Conservation (phyloP, 2,113 vertebrate species). For the Micronycteris hirsuta region DNA sequence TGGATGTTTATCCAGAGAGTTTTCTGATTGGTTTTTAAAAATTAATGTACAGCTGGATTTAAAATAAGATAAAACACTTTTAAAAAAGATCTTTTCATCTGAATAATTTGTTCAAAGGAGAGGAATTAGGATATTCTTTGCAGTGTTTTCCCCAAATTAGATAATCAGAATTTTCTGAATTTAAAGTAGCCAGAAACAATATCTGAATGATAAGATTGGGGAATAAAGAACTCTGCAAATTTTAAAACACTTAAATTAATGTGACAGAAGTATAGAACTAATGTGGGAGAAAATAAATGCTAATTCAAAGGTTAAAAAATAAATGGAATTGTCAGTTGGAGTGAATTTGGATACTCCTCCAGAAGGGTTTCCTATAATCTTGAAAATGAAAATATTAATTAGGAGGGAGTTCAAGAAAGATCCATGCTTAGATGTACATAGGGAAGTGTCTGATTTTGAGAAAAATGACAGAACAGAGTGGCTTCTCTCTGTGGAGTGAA, state of each 20-base stretch:
- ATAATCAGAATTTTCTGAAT: slow-evolving; percentile 34
- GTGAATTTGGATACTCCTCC: not conserved
- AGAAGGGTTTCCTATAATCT: not conserved
- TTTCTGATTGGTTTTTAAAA: not conserved
- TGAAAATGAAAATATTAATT: not conserved
- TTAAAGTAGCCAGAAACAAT: slow-evolving; percentile 23
- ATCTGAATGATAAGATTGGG: not conserved
- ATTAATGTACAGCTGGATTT: not conserved
- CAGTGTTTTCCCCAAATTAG: slow-evolving; percentile 18
- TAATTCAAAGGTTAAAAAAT: not conserved
- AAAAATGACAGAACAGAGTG: not conserved
- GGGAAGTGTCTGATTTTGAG: not conserved
- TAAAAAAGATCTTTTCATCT: slow-evolving; percentile 13
- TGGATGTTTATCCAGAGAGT: not conserved
- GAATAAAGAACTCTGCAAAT: not conserved
- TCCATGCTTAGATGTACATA: not conserved
- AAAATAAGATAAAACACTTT: slow-evolving; percentile 12
- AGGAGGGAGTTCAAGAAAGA: not conserved
- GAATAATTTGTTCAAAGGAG: slow-evolving; percentile 41
- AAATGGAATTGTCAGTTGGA: not conserved
- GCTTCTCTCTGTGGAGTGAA: not conserved
- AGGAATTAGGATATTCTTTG: not conserved
- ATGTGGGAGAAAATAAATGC: slow-evolving; percentile 7
- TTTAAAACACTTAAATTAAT: not conserved
- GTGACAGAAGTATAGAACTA: not conserved